Percentiles rank a stretch among this genome's conserved stretches.
phyloP scores from a whole-genome alignment of 2,113 vertebrate genomes.

The Lasiurus cinereus region DNA sequence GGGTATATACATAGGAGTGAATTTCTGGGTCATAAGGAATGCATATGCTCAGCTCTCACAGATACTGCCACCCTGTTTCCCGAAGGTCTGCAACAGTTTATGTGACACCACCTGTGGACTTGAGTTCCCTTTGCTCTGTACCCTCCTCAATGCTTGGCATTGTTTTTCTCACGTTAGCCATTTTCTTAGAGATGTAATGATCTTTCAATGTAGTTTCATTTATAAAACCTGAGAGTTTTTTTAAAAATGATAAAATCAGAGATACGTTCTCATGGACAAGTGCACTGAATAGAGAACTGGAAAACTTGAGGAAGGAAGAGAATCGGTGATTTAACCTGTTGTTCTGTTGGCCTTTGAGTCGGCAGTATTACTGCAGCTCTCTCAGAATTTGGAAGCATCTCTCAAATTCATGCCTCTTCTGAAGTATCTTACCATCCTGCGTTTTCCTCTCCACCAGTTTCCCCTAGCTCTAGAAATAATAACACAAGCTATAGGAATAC shows the following conservation, averaged over 20 bases:
- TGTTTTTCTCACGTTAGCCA: neutral
- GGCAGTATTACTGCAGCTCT: neutral
- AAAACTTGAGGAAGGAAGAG: neutral
- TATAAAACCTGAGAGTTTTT: conserved; percentile 22
- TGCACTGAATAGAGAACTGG: neutral
- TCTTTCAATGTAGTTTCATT: conserved; percentile 13
- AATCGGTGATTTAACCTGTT: neutral
- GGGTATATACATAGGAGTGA: conserved; percentile 3
- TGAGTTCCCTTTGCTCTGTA: neutral
- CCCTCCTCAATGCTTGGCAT: neutral
- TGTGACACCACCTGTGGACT: neutral
- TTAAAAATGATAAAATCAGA: conserved; percentile 35
- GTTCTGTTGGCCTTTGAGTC: neutral
- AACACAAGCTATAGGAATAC: neutral
- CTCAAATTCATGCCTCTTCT: neutral
- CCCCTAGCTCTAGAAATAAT: neutral
- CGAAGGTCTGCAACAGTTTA: neutral
- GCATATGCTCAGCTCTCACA: neutral
- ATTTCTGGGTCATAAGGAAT: conserved; percentile 25
- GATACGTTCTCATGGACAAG: neutral
- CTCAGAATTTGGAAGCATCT: neutral
- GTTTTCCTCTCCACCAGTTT: neutral
- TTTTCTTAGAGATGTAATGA: neutral
- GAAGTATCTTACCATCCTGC: neutral
- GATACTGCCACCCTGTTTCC: neutral